Percentiles rank a stretch among this genome's conserved stretches.
Evolutionary conservation across 2,888 invertebrate species (phyloP).

Genomic region (Ophraella communa): DNA sequence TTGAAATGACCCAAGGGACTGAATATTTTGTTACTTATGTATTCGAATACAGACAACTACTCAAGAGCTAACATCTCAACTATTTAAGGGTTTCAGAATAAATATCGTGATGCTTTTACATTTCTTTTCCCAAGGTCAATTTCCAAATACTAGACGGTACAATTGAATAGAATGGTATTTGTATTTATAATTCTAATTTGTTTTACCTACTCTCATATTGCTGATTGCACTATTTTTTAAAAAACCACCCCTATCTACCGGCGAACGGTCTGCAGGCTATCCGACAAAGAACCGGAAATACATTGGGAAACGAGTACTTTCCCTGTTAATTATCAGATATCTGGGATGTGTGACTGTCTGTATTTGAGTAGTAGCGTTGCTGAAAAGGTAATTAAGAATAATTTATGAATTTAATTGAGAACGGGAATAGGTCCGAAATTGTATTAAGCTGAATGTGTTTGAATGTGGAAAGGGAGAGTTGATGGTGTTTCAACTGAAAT

Average conservation of each 20-base stretch:
- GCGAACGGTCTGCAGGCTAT: not conserved
- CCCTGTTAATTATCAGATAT: not conserved
- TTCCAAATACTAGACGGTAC: no score
- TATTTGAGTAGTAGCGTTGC: conserved; percentile 6
- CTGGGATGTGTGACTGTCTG: conserved; percentile 2
- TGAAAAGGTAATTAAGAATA: conserved; percentile 31
- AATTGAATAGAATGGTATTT: no score
- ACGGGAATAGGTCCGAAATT: conserved; percentile 19
- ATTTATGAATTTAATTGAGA: conserved; percentile 30
- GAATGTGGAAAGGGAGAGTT: not conserved
- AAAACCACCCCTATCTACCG: not conserved
- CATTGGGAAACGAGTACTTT: not conserved
- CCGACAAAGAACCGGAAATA: not conserved
- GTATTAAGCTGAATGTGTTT: conserved; percentile 13
- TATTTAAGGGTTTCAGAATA: not conserved
- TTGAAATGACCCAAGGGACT: conserved; percentile 16
- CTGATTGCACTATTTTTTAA: not conserved
- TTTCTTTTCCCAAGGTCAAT: no score
- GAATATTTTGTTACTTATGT: conserved; percentile 7
- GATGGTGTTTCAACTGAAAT: not conserved
- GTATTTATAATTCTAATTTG: not conserved
- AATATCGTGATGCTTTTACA: not conserved
- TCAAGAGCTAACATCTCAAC: not conserved
- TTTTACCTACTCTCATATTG: not conserved
- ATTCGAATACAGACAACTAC: not conserved